These are phyloP conservation scores for Poeciliopsis retropinna DNA, from an alignment of 2,113 vertebrate species.

Conservation along the genomic window DNA sequence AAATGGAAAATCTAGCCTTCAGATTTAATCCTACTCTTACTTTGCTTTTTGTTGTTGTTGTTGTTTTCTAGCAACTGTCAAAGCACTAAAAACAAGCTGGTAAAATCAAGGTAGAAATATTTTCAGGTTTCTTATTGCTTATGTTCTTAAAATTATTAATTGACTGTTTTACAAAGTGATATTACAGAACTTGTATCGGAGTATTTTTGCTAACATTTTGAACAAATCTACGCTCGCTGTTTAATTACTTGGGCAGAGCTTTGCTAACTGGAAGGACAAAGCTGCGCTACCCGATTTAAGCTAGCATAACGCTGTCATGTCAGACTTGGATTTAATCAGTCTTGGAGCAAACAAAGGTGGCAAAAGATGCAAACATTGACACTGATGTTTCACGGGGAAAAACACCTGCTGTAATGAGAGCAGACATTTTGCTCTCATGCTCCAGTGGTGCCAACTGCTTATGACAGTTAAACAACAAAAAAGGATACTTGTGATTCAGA, in stretches of 20 bases:
- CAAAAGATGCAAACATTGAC: slow-evolving; percentile 32
- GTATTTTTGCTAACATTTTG: neutral
- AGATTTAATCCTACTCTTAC: too few relatives aligned
- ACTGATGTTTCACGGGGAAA: slow-evolving; percentile 6
- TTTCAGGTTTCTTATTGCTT: too few relatives aligned
- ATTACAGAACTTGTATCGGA: too few relatives aligned
- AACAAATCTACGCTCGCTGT: too few relatives aligned
- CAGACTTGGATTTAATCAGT: slow-evolving; percentile 11
- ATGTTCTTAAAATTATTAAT: too few relatives aligned
- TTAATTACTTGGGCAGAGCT: neutral
- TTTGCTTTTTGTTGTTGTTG: too few relatives aligned
- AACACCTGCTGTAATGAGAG: slow-evolving; percentile 16
- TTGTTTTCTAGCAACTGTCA: too few relatives aligned
- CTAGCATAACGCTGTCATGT: slow-evolving; percentile 1
- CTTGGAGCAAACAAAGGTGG: slow-evolving; percentile 9
- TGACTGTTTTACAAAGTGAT: too few relatives aligned
- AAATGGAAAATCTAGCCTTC: too few relatives aligned
- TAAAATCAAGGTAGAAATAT: too few relatives aligned
- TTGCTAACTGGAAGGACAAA: neutral
- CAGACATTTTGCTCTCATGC: slow-evolving; percentile 12
- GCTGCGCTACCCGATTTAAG: neutral
- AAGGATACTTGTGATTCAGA: slow-evolving; percentile 49
- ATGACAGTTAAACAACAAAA: slow-evolving; percentile 28
- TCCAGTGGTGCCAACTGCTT: slow-evolving; percentile 12
- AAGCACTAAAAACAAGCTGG: too few relatives aligned